phyloP scores from a whole-genome alignment of 2,797 vertebrate species.

The Tiaroga cobitis region DNA sequence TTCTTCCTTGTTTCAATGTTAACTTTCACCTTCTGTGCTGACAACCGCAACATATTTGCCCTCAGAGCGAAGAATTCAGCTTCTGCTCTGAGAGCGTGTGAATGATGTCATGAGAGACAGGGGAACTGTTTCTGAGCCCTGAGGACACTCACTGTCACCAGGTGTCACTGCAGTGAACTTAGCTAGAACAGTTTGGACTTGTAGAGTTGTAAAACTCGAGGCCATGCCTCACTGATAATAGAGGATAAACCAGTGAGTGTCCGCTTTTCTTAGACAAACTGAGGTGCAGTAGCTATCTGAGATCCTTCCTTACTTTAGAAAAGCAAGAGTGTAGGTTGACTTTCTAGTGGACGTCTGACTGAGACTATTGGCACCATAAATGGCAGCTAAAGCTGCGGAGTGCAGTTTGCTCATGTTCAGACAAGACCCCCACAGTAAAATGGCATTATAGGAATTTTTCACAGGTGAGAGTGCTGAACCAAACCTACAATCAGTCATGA shows the following conservation, averaged over 20 bases:
- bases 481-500: slow-evolving; percentile 38
- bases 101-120: slow-evolving; percentile 54
- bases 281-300: not conserved
- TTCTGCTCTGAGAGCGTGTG: slow-evolving; percentile 5
- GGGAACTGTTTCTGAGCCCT: slow-evolving; percentile 45
- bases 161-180: slow-evolving; percentile 44
- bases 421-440: slow-evolving; percentile 32
- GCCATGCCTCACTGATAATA: slow-evolving; percentile 44
- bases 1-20: not conserved
- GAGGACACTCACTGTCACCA: slow-evolving; percentile 50
- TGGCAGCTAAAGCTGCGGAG: not conserved
- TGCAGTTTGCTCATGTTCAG: not conserved
- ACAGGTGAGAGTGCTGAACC: slow-evolving; percentile 42
- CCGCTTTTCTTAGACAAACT: slow-evolving; percentile 18
- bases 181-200: slow-evolving; percentile 46
- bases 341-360: not conserved
- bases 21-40: slow-evolving; percentile 28
- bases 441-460: slow-evolving; percentile 18
- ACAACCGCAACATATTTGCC: slow-evolving; percentile 44
- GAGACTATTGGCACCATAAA: too few species aligned
- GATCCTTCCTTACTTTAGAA: not conserved
- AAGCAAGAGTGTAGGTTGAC: not conserved
- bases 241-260: slow-evolving; percentile 40
- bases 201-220: slow-evolving; percentile 40
- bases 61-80: slow-evolving; percentile 30